phyloP scores from a whole-genome alignment of 2,113 vertebrate genomes.

The Scopus umbretta region DNA sequence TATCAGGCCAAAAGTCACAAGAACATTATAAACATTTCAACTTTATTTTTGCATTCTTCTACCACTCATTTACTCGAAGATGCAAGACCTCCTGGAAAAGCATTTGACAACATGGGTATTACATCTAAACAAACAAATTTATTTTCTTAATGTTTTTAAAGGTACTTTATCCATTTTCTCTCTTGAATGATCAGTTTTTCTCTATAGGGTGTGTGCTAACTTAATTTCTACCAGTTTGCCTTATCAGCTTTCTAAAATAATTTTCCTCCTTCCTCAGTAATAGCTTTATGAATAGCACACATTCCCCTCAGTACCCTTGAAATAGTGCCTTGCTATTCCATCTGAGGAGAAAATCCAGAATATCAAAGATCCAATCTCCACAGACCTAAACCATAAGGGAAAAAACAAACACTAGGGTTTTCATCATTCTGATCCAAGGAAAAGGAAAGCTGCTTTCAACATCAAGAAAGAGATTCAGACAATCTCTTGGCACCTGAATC shows the following conservation, averaged over 20 bases:
- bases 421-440: not conserved
- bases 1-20: not conserved
- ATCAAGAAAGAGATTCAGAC: not conserved
- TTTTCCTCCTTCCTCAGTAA: not conserved
- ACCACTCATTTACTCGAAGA: not conserved
- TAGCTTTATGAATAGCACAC: not conserved
- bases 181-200: not conserved
- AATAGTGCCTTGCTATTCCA: not conserved
- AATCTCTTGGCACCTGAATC: not conserved
- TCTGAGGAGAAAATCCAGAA: not conserved
- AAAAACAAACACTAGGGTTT: not conserved
- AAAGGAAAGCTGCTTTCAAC: not conserved
- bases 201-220: not conserved
- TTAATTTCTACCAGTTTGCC: not conserved
- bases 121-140: not conserved
- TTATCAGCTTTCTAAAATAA: not conserved
- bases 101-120: not conserved
- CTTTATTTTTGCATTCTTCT: not conserved
- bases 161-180: not conserved
- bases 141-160: not conserved
- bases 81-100: not conserved
- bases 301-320: not conserved
- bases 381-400: not conserved
- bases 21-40: not conserved
- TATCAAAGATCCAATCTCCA: not conserved